Conservation (phyloP, 2,888 invertebrate species). For the Phaonia tiefii region DNA sequence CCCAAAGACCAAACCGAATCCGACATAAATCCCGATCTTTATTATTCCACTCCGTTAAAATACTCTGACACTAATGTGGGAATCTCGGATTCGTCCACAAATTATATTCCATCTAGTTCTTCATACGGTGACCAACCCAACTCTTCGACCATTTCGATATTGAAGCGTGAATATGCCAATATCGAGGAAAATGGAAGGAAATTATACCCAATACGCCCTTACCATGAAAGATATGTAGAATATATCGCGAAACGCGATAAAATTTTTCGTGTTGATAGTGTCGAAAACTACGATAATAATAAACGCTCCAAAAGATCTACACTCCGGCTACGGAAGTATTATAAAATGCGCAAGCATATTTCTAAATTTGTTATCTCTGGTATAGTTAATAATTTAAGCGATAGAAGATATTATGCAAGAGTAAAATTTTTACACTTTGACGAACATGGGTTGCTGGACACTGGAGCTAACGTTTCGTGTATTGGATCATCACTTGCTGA, state of each 20-base stretch:
- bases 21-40: no score
- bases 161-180: no score
- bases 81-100: not conserved
- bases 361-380: not conserved
- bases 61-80: not conserved
- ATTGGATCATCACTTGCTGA: not conserved
- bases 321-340: conserved; percentile 7
- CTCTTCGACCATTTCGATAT: no score
- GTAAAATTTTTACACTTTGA: not conserved
- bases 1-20: not conserved
- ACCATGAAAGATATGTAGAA: not conserved
- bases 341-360: no score
- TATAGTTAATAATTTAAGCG: not conserved
- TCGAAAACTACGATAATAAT: no score
- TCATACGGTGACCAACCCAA: no score
- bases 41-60: no score
- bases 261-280: no score
- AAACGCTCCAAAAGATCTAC: no score
- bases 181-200: no score
- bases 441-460: not conserved
- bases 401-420: not conserved
- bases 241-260: not conserved
- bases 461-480: not conserved
- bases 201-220: not conserved
- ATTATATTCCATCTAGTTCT: no score